These are phyloP conservation scores for Chinchilla lanigera DNA, from an alignment of 2,113 vertebrate genomes.

Conservation along the genomic window DNA sequence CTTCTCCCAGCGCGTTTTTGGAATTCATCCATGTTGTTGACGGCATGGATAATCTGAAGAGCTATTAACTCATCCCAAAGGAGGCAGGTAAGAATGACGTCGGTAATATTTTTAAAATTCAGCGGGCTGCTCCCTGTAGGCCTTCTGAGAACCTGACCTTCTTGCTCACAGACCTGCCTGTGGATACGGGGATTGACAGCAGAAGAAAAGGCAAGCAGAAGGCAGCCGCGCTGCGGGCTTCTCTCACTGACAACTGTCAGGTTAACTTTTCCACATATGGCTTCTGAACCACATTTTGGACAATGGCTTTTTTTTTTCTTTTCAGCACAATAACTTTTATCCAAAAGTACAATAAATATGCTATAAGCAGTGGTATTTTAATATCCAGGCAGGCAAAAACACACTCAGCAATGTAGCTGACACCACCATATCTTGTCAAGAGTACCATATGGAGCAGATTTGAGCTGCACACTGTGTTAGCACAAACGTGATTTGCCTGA, in stretches of 20 bases:
- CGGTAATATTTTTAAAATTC: background rate
- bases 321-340: background rate
- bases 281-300: background rate
- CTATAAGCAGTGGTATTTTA: background rate
- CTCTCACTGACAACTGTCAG: background rate
- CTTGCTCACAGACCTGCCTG: background rate
- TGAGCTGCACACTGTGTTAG: background rate
- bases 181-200: background rate
- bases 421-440: background rate
- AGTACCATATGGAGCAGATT: background rate
- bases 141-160: background rate
- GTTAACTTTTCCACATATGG: background rate
- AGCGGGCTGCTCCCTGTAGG: background rate
- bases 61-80: background rate
- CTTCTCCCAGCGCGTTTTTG: background rate
- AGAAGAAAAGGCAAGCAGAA: background rate
- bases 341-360: background rate
- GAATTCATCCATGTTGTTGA: background rate
- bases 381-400: conserved; percentile 34
- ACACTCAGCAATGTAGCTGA: background rate
- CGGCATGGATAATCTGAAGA: background rate
- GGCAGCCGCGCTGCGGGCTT: background rate
- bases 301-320: background rate
- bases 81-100: background rate
- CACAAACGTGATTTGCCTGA: background rate